These are phyloP conservation scores for Telenomus remus DNA, from an alignment of 1,140 invertebrate genomes.

Conservation along the genomic window DNA sequence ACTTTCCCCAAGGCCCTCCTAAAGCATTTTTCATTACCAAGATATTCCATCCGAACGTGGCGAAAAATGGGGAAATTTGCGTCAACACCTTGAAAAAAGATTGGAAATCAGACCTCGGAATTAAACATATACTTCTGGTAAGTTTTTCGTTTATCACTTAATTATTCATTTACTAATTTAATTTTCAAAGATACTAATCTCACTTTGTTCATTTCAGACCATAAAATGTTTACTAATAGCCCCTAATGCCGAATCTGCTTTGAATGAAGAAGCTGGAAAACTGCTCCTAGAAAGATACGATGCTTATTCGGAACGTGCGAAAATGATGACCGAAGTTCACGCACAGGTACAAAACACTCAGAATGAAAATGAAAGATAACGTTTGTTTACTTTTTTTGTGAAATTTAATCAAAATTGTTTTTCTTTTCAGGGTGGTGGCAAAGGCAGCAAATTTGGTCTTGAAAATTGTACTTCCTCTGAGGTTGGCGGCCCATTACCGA, in stretches of 20 bases:
- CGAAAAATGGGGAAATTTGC: conserved; percentile 95
- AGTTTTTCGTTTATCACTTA: conserved; percentile 5
- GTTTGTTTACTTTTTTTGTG: background rate
- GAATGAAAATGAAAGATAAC: background rate
- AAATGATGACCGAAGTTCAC: conserved; percentile 97
- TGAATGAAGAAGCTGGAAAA: conserved; percentile 96
- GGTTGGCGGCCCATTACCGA: conserved; percentile 84
- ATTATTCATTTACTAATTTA: conserved; percentile 1
- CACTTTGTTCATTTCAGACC: conserved; percentile 77
- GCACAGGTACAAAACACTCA: conserved; percentile 77
- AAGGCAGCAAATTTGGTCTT: conserved; percentile 68
- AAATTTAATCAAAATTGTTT: conserved; percentile 1
- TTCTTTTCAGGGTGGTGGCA: conserved; percentile 64
- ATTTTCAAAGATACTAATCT: conserved; percentile 4
- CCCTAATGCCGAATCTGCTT: conserved; percentile 94
- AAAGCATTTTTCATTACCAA: conserved; percentile 97
- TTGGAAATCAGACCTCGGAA: conserved; percentile 96
- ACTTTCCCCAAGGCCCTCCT: conserved; percentile 94
- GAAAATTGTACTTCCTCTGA: conserved; percentile 67
- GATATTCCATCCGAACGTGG: conserved; percentile 98
- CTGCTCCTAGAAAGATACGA: conserved; percentile 92
- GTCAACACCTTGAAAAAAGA: conserved; percentile 98
- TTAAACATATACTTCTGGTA: conserved; percentile 92
- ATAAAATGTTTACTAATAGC: conserved; percentile 95
- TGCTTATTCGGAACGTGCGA: conserved; percentile 91